phyloP scores from a whole-genome alignment of 2,797 vertebrate genomes.

The Mormyrops attenuatus region DNA sequence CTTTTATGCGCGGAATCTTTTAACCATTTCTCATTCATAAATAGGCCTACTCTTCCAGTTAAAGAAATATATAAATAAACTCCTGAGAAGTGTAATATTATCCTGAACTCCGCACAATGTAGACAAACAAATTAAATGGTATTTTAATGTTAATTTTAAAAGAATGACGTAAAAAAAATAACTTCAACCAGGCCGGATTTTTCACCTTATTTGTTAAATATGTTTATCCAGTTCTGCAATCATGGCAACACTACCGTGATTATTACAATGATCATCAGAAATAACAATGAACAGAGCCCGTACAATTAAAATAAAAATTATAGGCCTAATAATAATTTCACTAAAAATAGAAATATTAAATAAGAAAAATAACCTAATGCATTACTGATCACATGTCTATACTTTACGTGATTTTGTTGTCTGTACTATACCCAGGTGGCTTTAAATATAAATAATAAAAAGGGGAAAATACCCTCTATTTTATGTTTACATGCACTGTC shows the following conservation, averaged over 20 bases:
- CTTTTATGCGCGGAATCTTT: background rate
- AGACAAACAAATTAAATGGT: background rate
- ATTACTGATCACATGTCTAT: background rate
- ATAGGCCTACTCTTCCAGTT: background rate
- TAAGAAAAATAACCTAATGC: background rate
- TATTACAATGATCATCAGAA: background rate
- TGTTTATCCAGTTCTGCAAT: background rate
- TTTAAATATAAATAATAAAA: background rate
- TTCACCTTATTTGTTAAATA: background rate
- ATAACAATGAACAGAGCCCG: background rate
- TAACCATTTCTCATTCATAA: background rate
- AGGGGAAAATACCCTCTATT: background rate
- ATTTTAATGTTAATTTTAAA: background rate
- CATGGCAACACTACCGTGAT: background rate
- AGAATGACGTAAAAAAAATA: background rate
- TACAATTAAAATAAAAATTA: background rate
- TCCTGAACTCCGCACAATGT: background rate
- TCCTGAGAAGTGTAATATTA: background rate
- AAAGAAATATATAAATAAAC: background rate
- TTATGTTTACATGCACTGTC: background rate
- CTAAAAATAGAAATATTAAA: background rate
- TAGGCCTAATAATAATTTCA: background rate
- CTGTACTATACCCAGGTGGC: background rate
- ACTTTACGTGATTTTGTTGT: background rate
- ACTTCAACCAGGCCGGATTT: background rate